Conservation (phyloP, 2,888 invertebrate species). For the Argynnis bischoffii region DNA sequence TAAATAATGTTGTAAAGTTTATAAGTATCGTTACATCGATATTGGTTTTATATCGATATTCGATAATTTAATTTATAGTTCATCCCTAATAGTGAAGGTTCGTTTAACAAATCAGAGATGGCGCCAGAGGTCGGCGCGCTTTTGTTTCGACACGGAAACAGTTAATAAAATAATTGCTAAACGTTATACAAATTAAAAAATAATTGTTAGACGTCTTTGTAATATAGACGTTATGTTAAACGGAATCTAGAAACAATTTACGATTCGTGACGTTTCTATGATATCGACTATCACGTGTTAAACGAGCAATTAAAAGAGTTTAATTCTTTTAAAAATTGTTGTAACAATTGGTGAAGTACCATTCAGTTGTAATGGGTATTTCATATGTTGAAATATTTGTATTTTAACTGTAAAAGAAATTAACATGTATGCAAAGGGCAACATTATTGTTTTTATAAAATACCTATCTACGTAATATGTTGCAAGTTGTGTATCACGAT, state of each 20-base stretch:
- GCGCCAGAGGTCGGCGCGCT: conserved; percentile 58
- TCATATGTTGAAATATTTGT: not conserved
- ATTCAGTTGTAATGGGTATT: conserved; percentile 9
- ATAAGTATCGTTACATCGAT: no score
- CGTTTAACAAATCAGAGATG: conserved; percentile 56
- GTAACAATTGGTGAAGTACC: conserved; percentile 7
- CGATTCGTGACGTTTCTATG: conserved; percentile 40
- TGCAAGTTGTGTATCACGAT: not conserved
- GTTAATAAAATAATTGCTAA: conserved; percentile 58
- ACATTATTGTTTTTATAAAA: not conserved
- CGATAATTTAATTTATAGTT: conserved; percentile 24
- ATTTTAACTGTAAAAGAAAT: not conserved
- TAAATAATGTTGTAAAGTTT: no score
- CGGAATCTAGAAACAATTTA: conserved; percentile 43
- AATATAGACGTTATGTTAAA: conserved; percentile 48
- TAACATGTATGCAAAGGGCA: not conserved
- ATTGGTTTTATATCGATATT: conserved; percentile 29
- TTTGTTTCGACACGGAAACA: conserved; percentile 58
- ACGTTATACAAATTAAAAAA: conserved; percentile 57
- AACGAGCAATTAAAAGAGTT: conserved; percentile 26
- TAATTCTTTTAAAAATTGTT: conserved; percentile 23
- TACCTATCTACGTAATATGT: not conserved
- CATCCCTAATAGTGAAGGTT: conserved; percentile 43
- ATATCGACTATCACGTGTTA: conserved; percentile 31
- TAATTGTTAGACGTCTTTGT: conserved; percentile 52